Conservation (phyloP, 2,113 vertebrate species). For the Willisornis vidua region DNA sequence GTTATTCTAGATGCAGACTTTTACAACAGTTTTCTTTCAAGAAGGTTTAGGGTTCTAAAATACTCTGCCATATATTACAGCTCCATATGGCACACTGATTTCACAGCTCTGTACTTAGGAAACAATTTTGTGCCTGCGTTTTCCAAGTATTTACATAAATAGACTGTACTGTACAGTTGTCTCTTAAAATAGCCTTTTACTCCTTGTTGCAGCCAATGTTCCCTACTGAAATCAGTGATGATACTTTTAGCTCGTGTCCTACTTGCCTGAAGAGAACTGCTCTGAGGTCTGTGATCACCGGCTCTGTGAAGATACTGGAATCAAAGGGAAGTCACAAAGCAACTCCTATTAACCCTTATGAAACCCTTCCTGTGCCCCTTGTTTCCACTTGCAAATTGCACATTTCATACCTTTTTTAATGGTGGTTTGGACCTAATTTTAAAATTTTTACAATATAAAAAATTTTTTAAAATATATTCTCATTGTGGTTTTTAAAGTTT, state of each 20-base stretch:
- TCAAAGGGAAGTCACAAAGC: slow-evolving; percentile 34
- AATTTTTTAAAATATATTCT: slow-evolving; percentile 30
- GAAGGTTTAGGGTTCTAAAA: neutral
- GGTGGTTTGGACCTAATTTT: slow-evolving; percentile 53
- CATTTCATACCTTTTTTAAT: slow-evolving; percentile 58
- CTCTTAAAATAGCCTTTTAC: slow-evolving; percentile 41
- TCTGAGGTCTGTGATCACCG: neutral
- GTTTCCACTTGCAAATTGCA: slow-evolving; percentile 42
- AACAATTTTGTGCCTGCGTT: slow-evolving; percentile 8
- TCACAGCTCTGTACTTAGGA: slow-evolving; percentile 17
- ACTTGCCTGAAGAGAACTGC: slow-evolving; percentile 16
- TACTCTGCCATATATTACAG: slow-evolving; percentile 8
- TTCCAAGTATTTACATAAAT: slow-evolving; percentile 51
- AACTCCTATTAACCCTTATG: neutral
- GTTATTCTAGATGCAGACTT: slow-evolving; percentile 10
- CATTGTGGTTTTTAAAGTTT: slow-evolving; percentile 74
- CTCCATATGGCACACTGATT: slow-evolving; percentile 21
- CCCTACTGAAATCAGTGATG: neutral
- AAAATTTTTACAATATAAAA: slow-evolving; percentile 54
- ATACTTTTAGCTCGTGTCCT: slow-evolving; percentile 14
- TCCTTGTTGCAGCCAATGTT: neutral
- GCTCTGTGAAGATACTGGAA: neutral
- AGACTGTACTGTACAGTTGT: slow-evolving; percentile 31
- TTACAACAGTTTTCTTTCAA: slow-evolving; percentile 1
- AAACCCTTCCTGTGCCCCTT: slow-evolving; percentile 41